Percentiles rank a stretch among this genome's conserved stretches.
phyloP scores from a whole-genome alignment of 92 coral and sea anemone species.

The Virgularia gustaviana region DNA sequence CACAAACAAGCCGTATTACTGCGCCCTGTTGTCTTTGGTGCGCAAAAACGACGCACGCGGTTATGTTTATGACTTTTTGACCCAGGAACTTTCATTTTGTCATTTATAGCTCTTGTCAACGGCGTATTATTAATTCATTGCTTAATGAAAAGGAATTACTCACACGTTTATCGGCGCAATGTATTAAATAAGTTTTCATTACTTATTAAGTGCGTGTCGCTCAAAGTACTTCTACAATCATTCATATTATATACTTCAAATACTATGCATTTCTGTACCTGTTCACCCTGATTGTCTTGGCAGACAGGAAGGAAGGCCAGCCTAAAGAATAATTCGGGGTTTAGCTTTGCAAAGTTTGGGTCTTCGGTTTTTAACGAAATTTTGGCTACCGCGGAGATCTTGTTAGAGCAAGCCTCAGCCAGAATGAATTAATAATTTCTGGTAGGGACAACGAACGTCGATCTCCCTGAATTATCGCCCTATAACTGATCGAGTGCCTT shows the following conservation, averaged over 20 bases:
- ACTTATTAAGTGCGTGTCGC: background rate
- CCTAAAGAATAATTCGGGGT: background rate
- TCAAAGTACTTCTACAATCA: no score
- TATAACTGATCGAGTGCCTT: no score
- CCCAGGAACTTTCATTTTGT: background rate
- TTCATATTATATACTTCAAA: background rate
- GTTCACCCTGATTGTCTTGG: background rate
- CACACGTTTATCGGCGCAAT: background rate
- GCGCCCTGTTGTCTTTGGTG: no score
- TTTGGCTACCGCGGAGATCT: background rate
- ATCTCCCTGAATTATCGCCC: no score
- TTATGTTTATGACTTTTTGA: background rate
- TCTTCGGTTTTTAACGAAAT: background rate
- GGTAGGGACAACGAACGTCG: no score
- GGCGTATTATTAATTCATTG: background rate
- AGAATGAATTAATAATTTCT: background rate
- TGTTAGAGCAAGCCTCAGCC: background rate
- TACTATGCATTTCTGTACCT: background rate
- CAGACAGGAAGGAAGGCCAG: background rate
- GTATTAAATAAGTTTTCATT: background rate
- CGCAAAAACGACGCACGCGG: background rate
- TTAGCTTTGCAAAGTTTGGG: background rate
- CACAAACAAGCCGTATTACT: no score
- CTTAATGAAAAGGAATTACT: background rate
- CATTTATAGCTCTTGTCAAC: background rate